Evolutionary conservation across 2,797 vertebrate species (phyloP).

Genomic region (Chloroceryle inda): DNA sequence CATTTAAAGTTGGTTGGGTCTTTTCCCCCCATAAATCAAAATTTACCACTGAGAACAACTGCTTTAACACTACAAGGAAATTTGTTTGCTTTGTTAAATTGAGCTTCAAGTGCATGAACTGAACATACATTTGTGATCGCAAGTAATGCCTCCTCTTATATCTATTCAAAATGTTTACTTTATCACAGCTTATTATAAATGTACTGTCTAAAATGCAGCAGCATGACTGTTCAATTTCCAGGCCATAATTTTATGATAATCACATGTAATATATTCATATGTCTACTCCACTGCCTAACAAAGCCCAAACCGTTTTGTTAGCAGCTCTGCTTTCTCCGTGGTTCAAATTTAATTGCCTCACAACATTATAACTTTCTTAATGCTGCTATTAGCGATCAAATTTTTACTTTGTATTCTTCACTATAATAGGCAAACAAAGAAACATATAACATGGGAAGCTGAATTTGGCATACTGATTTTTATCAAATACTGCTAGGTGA

Average conservation of each 20-base stretch:
- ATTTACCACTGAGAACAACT: slow-evolving; percentile 73
- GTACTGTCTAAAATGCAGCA: slow-evolving; percentile 79
- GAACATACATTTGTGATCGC: slow-evolving; percentile 69
- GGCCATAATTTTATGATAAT: slow-evolving; percentile 83
- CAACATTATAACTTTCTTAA: background rate
- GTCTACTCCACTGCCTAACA: slow-evolving; percentile 71
- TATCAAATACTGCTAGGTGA: slow-evolving; percentile 42
- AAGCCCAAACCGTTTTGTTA: slow-evolving; percentile 67
- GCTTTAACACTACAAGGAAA: slow-evolving; percentile 76
- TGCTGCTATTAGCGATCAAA: background rate
- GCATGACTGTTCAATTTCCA: slow-evolving; percentile 79
- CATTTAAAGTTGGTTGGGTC: background rate
- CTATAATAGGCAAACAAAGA: background rate
- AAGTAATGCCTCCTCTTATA: slow-evolving; percentile 78
- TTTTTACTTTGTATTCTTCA: slow-evolving; percentile 1
- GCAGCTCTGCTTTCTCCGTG: slow-evolving; percentile 9
- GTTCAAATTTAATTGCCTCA: slow-evolving; percentile 38
- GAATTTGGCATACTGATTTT: slow-evolving; percentile 15
- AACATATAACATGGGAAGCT: background rate
- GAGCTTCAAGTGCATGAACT: slow-evolving; percentile 79
- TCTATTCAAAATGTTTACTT: slow-evolving; percentile 77
- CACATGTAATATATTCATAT: slow-evolving; percentile 79
- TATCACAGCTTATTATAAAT: slow-evolving; percentile 82
- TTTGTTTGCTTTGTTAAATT: slow-evolving; percentile 82
- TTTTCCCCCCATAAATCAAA: slow-evolving; percentile 66